These are phyloP conservation scores for Mya arenaria DNA, from an alignment of 1,140 invertebrate species.

Conservation along the genomic window DNA sequence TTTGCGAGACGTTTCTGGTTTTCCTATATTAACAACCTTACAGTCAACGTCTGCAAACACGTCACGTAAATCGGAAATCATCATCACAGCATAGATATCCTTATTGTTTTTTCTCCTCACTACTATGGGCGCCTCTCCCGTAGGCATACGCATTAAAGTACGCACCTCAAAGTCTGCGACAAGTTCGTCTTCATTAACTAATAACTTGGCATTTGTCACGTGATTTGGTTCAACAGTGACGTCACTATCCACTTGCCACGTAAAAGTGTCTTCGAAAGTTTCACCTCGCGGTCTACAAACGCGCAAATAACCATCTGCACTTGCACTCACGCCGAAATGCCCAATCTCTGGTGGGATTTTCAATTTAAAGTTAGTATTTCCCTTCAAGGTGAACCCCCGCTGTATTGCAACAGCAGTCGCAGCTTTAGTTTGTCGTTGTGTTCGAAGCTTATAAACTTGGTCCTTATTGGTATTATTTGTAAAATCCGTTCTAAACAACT, in stretches of 20 bases:
- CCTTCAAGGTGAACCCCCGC: constrained; percentile 63
- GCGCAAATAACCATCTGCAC: constrained; percentile 64
- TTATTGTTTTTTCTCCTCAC: constrained; percentile 62
- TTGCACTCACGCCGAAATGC: constrained; percentile 68
- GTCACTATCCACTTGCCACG: constrained; percentile 71
- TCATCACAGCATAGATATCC: constrained; percentile 67
- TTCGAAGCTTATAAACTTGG: constrained; percentile 70
- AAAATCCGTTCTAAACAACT: constrained; percentile 65
- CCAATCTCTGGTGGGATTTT: constrained; percentile 66
- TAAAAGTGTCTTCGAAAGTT: constrained; percentile 67
- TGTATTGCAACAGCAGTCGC: constrained; percentile 66
- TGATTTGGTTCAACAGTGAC: constrained; percentile 70
- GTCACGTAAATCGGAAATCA: constrained; percentile 67
- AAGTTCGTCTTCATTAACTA: constrained; percentile 70
- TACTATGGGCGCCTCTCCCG: constrained; percentile 66
- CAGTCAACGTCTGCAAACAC: constrained; percentile 64
- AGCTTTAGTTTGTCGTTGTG: constrained; percentile 69
- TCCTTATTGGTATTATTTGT: constrained; percentile 69
- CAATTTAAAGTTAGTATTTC: constrained; percentile 66
- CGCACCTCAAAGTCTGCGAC: constrained; percentile 71
- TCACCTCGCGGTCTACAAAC: constrained; percentile 64
- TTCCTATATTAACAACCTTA: constrained; percentile 59
- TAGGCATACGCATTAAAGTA: constrained; percentile 66
- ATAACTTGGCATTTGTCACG: constrained; percentile 63
- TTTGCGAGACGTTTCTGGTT: constrained; percentile 39